Evolutionary conservation across 2,888 invertebrate genomes (phyloP).

Genomic region (Eurois occulta): DNA sequence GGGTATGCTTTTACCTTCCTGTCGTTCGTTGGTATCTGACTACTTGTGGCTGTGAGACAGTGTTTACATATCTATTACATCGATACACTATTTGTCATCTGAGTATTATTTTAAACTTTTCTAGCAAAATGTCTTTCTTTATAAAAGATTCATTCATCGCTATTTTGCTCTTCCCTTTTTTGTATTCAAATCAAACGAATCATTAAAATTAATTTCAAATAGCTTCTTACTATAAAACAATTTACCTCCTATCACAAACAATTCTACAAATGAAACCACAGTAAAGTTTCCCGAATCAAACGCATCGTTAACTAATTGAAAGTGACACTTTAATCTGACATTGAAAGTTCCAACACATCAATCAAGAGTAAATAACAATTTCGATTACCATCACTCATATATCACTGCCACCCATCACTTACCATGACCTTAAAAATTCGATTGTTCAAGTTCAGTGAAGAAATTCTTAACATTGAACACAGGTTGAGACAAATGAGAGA

Average conservation of each 20-base stretch:
- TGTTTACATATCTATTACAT: no score
- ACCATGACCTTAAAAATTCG: constrained; percentile 38
- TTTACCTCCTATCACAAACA: constrained; percentile 16
- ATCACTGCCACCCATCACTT: constrained; percentile 38
- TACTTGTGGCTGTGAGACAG: no score
- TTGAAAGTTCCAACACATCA: constrained; percentile 55
- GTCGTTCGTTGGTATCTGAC: no score
- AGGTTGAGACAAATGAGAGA: constrained; percentile 25
- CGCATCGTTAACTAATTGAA: constrained; percentile 45
- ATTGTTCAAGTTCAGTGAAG: constrained; percentile 56
- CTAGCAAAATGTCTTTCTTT: not conserved
- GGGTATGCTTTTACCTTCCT: no score
- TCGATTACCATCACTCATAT: constrained; percentile 54
- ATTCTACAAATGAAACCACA: constrained; percentile 14
- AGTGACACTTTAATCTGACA: constrained; percentile 48
- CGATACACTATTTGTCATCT: no score
- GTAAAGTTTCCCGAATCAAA: constrained; percentile 32
- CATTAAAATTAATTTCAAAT: constrained; percentile 17
- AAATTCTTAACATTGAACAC: constrained; percentile 45
- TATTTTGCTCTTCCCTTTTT: not conserved
- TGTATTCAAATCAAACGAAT: no score
- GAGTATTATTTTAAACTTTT: not conserved
- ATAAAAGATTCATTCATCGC: not conserved
- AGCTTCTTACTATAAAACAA: not conserved
- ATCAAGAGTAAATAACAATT: constrained; percentile 41